phyloP scores from a whole-genome alignment of 2,888 invertebrate species.

The Dione juno region DNA sequence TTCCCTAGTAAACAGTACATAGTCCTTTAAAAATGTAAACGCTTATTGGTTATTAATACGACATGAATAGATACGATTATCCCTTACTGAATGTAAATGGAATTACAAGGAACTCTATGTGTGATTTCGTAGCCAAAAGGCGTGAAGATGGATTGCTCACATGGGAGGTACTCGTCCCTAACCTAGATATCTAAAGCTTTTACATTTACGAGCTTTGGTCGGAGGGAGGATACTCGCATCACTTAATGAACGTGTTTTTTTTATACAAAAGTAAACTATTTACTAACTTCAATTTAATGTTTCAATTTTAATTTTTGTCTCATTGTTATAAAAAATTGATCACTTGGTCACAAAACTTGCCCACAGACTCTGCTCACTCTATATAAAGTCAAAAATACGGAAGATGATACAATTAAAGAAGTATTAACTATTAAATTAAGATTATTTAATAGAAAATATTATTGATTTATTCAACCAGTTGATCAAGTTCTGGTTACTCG shows the following conservation, averaged over 20 bases:
- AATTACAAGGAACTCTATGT: slow-evolving; percentile 1
- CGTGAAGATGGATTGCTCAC: slow-evolving; percentile 23
- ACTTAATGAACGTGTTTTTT: background rate
- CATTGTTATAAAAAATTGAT: too few relatives aligned
- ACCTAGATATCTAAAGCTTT: slow-evolving; percentile 20
- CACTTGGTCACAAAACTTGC: too few relatives aligned
- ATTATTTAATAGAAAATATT: too few relatives aligned
- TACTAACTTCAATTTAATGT: background rate
- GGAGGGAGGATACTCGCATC: background rate
- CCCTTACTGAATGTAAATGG: background rate
- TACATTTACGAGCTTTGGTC: slow-evolving; percentile 17
- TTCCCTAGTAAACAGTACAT: too few relatives aligned
- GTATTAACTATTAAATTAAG: too few relatives aligned
- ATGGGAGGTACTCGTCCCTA: slow-evolving; percentile 3
- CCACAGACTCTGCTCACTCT: too few relatives aligned
- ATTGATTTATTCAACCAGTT: too few relatives aligned
- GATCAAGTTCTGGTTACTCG: too few relatives aligned
- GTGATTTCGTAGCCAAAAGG: slow-evolving; percentile 11
- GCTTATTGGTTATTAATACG: background rate
- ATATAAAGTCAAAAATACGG: too few relatives aligned
- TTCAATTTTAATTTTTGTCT: too few relatives aligned
- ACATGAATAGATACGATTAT: background rate
- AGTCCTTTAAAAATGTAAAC: too few relatives aligned
- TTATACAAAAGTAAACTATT: background rate
- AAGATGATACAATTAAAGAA: too few relatives aligned